Evolutionary conservation across 1,140 invertebrate species (phyloP).

Genomic region (Paramacrobiotus metropolitanus): DNA sequence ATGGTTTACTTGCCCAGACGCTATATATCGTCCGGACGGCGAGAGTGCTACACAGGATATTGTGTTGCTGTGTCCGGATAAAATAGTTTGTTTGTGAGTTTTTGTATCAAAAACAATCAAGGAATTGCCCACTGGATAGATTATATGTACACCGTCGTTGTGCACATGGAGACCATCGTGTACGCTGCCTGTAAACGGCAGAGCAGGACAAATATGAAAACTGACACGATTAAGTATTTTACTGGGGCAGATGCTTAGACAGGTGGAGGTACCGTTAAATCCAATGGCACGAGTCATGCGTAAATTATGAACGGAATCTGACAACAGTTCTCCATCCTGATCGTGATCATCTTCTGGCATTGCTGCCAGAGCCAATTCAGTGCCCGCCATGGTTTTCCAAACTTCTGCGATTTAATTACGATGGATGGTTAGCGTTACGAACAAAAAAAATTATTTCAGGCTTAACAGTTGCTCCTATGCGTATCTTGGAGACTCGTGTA

Average conservation of each 20-base stretch:
- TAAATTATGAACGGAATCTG: neutral
- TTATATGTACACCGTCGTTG: conserved; percentile 43
- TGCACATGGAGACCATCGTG: conserved; percentile 41
- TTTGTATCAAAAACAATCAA: conserved; percentile 48
- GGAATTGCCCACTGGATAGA: conserved; percentile 62
- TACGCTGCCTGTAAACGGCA: conserved; percentile 34
- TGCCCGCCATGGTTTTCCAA: too few relatives aligned
- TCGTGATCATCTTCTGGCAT: neutral
- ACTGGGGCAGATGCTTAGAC: neutral
- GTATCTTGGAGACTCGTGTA: too few relatives aligned
- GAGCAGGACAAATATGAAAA: too few relatives aligned
- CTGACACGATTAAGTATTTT: neutral
- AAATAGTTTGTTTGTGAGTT: conserved; percentile 43
- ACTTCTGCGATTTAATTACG: too few relatives aligned
- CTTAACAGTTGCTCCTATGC: too few relatives aligned
- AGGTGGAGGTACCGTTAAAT: neutral
- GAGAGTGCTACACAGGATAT: conserved; percentile 58
- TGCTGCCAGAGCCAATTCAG: too few relatives aligned
- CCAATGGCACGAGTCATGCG: neutral
- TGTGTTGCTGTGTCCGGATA: conserved; percentile 55
- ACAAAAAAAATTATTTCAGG: too few relatives aligned
- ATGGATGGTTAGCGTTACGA: too few relatives aligned
- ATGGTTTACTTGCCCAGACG: conserved; percentile 64
- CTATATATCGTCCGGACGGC: conserved; percentile 46
- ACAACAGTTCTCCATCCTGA: neutral